Conservation (phyloP, 2,113 vertebrate species). For the Scomber colias region DNA sequence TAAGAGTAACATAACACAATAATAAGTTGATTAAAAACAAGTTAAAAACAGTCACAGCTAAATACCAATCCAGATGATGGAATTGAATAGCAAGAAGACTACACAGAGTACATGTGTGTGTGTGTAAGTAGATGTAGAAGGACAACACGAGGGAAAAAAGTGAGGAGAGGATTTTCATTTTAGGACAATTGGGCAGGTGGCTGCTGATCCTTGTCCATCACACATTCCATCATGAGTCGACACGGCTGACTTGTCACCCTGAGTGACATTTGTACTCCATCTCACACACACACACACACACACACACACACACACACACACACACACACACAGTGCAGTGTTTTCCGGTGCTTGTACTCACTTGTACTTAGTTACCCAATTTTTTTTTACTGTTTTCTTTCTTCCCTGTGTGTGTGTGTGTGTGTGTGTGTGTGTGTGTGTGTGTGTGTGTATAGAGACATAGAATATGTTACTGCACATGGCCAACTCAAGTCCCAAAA, state of each 20-base stretch:
- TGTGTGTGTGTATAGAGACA: neutral
- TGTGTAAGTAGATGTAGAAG: neutral
- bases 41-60: too few relatives aligned
- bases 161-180: conserved; percentile 71
- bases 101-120: too few relatives aligned
- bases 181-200: conserved; percentile 73
- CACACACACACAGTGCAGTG: neutral
- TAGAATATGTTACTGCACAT: neutral
- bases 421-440: neutral
- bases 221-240: conserved; percentile 81
- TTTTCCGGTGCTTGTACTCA: neutral
- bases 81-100: too few relatives aligned
- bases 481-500: neutral
- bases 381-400: neutral
- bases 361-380: neutral
- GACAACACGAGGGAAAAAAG: conserved; percentile 8
- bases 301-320: conserved; percentile 12
- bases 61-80: too few relatives aligned
- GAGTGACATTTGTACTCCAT: conserved; percentile 67
- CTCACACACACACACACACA: conserved; percentile 1
- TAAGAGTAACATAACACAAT: too few relatives aligned
- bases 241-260: conserved; percentile 82
- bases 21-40: too few relatives aligned
- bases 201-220: conserved; percentile 81
- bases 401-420: neutral